phyloP scores from a whole-genome alignment of 2,797 vertebrate species.

The Lutra lutra region DNA sequence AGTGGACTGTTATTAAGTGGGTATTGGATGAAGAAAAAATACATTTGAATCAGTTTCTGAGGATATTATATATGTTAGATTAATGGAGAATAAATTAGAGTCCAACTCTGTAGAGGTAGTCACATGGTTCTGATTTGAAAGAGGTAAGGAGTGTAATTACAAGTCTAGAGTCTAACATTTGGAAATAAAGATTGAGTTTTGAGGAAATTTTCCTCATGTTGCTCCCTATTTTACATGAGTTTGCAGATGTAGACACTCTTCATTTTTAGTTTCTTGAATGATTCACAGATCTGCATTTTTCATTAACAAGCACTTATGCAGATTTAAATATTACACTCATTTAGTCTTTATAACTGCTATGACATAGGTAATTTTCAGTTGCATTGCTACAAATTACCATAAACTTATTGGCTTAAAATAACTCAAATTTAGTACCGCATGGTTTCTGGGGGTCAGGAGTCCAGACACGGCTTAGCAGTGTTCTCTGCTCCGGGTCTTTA shows the following conservation, averaged over 20 bases:
- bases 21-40: not conserved
- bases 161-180: not conserved
- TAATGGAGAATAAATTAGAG: not conserved
- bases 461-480: not conserved
- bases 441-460: not conserved
- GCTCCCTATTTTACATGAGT: not conserved
- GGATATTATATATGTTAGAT: not conserved
- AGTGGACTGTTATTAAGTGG: not conserved
- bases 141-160: not conserved
- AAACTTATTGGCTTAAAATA: not conserved
- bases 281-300: not conserved
- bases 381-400: not conserved
- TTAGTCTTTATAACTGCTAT: conserved; percentile 19
- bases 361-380: not conserved
- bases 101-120: not conserved
- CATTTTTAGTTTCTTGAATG: not conserved
- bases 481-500: not conserved
- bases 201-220: not conserved
- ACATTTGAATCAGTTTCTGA: not conserved
- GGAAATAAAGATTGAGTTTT: not conserved
- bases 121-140: not conserved
- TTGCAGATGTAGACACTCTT: not conserved
- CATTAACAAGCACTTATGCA: not conserved
- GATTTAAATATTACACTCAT: not conserved
- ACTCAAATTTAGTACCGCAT: not conserved